phyloP scores from a whole-genome alignment of 2,888 invertebrate species.

The Geotrupes spiniger region DNA sequence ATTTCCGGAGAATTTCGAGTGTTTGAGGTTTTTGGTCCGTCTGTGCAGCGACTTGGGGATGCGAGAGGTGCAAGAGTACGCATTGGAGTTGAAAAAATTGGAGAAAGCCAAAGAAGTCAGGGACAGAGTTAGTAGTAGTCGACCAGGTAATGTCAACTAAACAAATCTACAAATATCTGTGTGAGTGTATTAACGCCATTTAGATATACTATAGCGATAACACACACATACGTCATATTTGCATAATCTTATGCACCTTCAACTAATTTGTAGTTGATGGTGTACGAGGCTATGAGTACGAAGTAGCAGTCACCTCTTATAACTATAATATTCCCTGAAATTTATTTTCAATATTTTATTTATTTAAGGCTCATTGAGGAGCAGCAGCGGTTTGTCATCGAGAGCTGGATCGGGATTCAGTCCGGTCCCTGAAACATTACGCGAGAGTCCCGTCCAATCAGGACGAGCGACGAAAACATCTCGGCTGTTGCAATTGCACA shows the following conservation, averaged over 20 bases:
- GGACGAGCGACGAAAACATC: constrained; percentile 38
- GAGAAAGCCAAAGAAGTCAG: constrained; percentile 57
- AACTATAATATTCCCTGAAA: too few relatives aligned
- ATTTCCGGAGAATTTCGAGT: constrained; percentile 94
- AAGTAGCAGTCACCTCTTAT: too few relatives aligned
- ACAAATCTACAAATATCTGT: too few relatives aligned
- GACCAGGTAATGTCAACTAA: constrained; percentile 48
- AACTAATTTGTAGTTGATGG: too few relatives aligned
- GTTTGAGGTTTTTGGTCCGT: constrained; percentile 84
- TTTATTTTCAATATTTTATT: too few relatives aligned
- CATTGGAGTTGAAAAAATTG: constrained; percentile 74
- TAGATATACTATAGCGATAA: too few relatives aligned
- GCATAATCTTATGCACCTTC: too few relatives aligned
- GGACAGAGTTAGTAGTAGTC: constrained; percentile 58
- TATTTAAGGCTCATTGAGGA: constrained; percentile 52
- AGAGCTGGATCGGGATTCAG: constrained; percentile 57
- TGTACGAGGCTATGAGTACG: too few relatives aligned
- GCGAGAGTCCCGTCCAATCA: constrained; percentile 36
- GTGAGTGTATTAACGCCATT: too few relatives aligned
- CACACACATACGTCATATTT: too few relatives aligned
- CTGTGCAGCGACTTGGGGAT: constrained; percentile 87
- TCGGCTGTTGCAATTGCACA: constrained; percentile 38
- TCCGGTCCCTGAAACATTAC: constrained; percentile 48
- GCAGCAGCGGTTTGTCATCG: constrained; percentile 57
- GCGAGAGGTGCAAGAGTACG: constrained; percentile 83